phyloP scores from a whole-genome alignment of 2,113 vertebrate species.

The Gasterosteus nipponicus region DNA sequence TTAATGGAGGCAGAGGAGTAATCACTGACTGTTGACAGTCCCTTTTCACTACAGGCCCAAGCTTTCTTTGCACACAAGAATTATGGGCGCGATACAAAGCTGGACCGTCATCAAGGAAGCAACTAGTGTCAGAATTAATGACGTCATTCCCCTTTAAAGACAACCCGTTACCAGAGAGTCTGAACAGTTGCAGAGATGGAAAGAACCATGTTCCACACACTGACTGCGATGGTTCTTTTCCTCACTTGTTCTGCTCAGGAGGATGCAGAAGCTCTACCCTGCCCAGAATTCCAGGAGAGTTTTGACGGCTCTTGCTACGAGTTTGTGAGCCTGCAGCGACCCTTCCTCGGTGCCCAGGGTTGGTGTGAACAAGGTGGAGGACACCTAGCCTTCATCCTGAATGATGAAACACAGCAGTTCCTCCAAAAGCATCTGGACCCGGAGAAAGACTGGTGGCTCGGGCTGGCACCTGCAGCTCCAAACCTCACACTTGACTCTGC shows the following conservation, averaged over 20 bases:
- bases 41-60: conserved; percentile 53
- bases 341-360: conserved; percentile 85
- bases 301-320: conserved; percentile 91
- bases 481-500: conserved; percentile 81
- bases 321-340: conserved; percentile 81
- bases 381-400: conserved; percentile 89
- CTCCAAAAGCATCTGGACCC: conserved; percentile 85
- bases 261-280: conserved; percentile 60
- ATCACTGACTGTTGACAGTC: conserved; percentile 68
- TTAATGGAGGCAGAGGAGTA: conserved; percentile 46
- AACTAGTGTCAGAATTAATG: conserved; percentile 31
- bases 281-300: conserved; percentile 83
- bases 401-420: conserved; percentile 88
- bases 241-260: conserved; percentile 56
- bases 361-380: conserved; percentile 93
- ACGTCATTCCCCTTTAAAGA: conserved; percentile 65
- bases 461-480: conserved; percentile 80
- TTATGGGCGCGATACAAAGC: conserved; percentile 71
- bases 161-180: conserved; percentile 22
- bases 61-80: conserved; percentile 62
- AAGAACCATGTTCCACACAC: conserved; percentile 7
- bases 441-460: conserved; percentile 91
- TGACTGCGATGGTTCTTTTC: conserved; percentile 63
- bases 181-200: conserved; percentile 67
- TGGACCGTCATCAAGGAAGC: conserved; percentile 34